phyloP scores from a whole-genome alignment of 2,113 vertebrate species.

The Elaphurus davidianus region DNA sequence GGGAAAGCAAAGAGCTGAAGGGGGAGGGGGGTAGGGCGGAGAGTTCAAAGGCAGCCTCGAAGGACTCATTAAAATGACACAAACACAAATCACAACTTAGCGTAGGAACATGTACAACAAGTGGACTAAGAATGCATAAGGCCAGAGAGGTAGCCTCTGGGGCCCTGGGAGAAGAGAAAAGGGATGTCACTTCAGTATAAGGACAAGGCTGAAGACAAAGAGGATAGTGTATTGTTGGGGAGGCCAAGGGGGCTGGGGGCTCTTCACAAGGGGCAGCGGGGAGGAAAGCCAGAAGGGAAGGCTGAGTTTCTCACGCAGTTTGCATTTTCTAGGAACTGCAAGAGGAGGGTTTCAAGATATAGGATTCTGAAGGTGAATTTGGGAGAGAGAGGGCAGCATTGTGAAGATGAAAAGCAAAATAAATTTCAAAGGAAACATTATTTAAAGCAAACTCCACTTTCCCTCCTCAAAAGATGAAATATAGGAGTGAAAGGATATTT shows the following conservation, averaged over 20 bases:
- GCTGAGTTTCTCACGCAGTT: slow-evolving; percentile 41
- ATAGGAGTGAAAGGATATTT: neutral
- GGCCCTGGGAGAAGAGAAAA: slow-evolving; percentile 60
- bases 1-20: neutral
- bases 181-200: slow-evolving; percentile 48
- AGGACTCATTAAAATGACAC: slow-evolving; percentile 54
- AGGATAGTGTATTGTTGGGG: slow-evolving; percentile 31
- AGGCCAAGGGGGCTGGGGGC: neutral
- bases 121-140: slow-evolving; percentile 46
- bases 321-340: slow-evolving; percentile 6
- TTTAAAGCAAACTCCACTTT: neutral
- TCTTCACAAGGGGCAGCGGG: neutral
- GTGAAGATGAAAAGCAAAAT: neutral
- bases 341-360: neutral
- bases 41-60: slow-evolving; percentile 33
- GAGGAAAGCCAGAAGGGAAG: neutral
- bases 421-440: neutral
- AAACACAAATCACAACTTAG: slow-evolving; percentile 6
- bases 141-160: neutral
- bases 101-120: neutral
- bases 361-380: slow-evolving; percentile 33
- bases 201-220: slow-evolving; percentile 43
- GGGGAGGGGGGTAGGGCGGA: neutral
- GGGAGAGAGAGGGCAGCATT: neutral
- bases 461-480: neutral